Evolutionary conservation across 2,113 vertebrate species (phyloP).

Genomic region (Lanius ludovicianus): DNA sequence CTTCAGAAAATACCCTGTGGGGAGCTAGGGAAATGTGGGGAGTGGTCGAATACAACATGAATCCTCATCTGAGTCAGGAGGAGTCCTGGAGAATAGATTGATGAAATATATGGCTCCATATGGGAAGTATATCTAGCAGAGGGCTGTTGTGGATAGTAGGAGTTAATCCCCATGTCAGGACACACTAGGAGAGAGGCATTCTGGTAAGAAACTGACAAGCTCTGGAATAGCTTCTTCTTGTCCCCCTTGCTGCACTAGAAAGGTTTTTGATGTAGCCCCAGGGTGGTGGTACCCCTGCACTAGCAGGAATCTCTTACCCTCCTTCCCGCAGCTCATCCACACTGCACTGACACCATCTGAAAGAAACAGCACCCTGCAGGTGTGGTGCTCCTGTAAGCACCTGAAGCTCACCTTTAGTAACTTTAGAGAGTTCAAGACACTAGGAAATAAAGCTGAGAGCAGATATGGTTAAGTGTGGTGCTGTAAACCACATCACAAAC

Average conservation of each 20-base stretch:
- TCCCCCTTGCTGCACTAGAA: neutral
- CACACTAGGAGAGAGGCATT: neutral
- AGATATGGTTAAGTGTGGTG: neutral
- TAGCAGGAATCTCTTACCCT: neutral
- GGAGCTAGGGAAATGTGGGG: neutral
- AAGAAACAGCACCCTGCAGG: neutral
- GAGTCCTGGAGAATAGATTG: neutral
- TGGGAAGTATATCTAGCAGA: neutral
- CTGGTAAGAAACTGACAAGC: neutral
- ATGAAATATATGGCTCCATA: neutral
- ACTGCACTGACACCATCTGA: neutral
- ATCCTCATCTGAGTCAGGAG: neutral
- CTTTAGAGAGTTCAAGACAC: neutral
- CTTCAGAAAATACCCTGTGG: neutral
- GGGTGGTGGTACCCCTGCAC: no score
- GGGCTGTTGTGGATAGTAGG: neutral
- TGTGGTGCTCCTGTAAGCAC: neutral
- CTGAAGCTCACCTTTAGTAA: neutral
- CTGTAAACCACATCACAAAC: neutral
- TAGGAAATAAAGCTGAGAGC: neutral
- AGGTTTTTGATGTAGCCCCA: neutral
- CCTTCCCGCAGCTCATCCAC: neutral
- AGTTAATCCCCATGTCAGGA: neutral
- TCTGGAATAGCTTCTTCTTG: neutral
- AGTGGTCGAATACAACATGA: neutral